phyloP scores from a whole-genome alignment of 2,113 vertebrate species.

The Anas platyrhynchos region DNA sequence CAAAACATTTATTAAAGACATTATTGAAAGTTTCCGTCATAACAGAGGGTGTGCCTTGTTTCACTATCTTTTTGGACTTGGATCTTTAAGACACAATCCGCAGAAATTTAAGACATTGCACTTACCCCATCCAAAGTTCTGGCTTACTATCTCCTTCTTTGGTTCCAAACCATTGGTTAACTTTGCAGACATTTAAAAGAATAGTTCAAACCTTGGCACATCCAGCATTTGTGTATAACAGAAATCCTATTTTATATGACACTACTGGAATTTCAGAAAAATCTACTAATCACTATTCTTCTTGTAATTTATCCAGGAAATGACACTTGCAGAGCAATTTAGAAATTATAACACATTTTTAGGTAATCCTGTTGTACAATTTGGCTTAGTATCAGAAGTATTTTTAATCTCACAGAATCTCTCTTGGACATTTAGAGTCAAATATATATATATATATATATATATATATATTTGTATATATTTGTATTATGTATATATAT shows the following conservation, averaged over 20 bases:
- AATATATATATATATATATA: conserved; percentile 49
- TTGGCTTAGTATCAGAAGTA: conserved; percentile 70
- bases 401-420: conserved; percentile 61
- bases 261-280: conserved; percentile 57
- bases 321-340: conserved; percentile 7
- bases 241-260: conserved; percentile 53
- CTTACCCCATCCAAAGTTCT: background rate
- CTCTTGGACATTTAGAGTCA: conserved; percentile 36
- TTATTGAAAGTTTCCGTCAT: background rate
- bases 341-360: conserved; percentile 56
- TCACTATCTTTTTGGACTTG: background rate
- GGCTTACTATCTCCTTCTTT: background rate
- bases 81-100: background rate
- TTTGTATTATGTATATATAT: no score
- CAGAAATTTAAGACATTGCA: background rate
- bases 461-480: background rate
- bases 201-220: conserved; percentile 1
- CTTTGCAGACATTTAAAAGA: conserved; percentile 13
- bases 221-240: conserved; percentile 43
- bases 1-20: background rate
- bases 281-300: conserved; percentile 48
- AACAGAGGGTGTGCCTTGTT: background rate
- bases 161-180: conserved; percentile 42
- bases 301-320: conserved; percentile 48
- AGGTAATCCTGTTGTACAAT: conserved; percentile 44